Evolutionary conservation across 2,888 invertebrate species (phyloP).

Genomic region (Thera britannica): DNA sequence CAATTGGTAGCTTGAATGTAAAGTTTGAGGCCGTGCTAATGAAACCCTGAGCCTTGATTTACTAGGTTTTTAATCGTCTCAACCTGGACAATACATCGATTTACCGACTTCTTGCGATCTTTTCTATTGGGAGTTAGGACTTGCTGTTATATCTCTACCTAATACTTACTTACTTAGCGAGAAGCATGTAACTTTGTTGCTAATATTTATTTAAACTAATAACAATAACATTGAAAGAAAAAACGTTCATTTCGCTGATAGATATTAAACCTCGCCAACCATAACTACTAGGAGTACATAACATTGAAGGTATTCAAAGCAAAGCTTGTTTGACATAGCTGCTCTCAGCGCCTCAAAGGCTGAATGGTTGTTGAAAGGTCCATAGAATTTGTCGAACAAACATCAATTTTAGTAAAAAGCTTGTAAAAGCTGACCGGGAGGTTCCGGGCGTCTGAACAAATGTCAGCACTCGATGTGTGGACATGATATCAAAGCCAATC

Average conservation of each 20-base stretch:
- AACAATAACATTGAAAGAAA: neutral
- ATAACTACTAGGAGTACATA: slow-evolving; percentile 6
- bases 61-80: no score
- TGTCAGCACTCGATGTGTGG: slow-evolving; percentile 7
- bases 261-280: neutral
- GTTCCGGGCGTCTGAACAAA: slow-evolving; percentile 12
- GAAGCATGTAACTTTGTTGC: no score
- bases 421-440: slow-evolving; percentile 2
- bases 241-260: neutral
- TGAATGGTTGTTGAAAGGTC: slow-evolving; percentile 19
- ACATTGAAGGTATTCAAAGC: slow-evolving; percentile 9
- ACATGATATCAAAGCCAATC: slow-evolving; percentile 10
- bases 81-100: no score
- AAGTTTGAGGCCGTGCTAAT: no score
- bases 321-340: slow-evolving; percentile 8
- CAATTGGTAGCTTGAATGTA: no score
- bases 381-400: slow-evolving; percentile 23
- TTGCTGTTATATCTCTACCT: no score
- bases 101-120: no score
- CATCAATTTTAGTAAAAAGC: slow-evolving; percentile 16
- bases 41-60: no score
- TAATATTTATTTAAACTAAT: no score
- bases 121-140: no score
- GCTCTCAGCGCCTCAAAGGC: slow-evolving; percentile 16
- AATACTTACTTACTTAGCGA: no score